Conservation (phyloP, 2,888 invertebrate genomes). For the Oxycera nigricornis region DNA sequence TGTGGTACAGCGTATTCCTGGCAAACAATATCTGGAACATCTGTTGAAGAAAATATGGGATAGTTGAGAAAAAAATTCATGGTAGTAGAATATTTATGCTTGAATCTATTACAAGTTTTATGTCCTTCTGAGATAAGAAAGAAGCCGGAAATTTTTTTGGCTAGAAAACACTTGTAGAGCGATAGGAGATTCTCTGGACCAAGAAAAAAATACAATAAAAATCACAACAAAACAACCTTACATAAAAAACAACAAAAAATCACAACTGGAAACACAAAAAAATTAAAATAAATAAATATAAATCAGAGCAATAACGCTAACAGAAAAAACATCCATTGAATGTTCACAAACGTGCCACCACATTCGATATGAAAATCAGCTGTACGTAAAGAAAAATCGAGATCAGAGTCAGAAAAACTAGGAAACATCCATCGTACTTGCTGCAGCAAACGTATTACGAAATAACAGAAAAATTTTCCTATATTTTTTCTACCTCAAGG, state of each 20-base stretch:
- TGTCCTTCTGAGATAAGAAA: no score
- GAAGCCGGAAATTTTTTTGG: no score
- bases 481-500: no score
- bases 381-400: neutral
- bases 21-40: slow-evolving; percentile 68
- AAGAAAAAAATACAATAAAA: neutral
- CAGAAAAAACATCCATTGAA: neutral
- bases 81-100: no score
- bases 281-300: neutral
- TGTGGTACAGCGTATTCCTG: slow-evolving; percentile 72
- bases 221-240: neutral
- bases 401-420: no score
- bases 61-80: no score
- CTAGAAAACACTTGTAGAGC: neutral
- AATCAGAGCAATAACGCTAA: neutral
- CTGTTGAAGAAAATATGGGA: slow-evolving; percentile 57
- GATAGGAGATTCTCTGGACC: neutral
- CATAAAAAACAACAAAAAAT: neutral
- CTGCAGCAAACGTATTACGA: no score
- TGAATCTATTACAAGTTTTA: no score
- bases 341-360: neutral
- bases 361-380: neutral
- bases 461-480: no score
- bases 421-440: no score
- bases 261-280: neutral